A percentile compares a stretch with the other conserved stretches of the same genome.
Conservation (phyloP, 2,113 vertebrate species). For the Pseudois nayaur region DNA sequence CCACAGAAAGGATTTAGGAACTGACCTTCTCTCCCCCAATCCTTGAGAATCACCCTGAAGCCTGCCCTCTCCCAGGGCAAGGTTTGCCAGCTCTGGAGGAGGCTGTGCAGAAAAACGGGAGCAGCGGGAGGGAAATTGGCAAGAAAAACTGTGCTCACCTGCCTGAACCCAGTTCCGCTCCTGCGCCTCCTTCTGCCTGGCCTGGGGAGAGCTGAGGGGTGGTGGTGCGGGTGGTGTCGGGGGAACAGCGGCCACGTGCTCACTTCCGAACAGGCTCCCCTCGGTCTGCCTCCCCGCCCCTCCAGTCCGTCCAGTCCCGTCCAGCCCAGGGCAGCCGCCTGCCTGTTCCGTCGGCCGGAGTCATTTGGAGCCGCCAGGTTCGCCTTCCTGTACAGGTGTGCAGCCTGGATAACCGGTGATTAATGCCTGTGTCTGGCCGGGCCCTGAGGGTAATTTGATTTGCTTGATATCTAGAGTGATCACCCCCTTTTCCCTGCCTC, state of each 20-base stretch:
- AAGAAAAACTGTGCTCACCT: neutral
- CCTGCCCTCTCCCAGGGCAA: neutral
- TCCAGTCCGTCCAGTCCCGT: neutral
- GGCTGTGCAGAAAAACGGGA: neutral
- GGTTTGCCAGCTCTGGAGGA: neutral
- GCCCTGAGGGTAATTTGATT: constrained; percentile 70
- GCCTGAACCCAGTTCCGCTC: neutral
- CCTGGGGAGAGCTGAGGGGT: fast-evolving
- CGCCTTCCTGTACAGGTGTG: constrained; percentile 49
- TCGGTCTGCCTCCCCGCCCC: no score
- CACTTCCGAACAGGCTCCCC: neutral
- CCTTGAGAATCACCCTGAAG: neutral
- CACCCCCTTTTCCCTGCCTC: neutral
- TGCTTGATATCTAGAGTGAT: constrained; percentile 65
- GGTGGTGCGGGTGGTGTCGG: fast-evolving
- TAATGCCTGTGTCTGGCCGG: constrained; percentile 59
- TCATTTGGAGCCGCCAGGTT: neutral
- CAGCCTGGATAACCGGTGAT: constrained; percentile 65
- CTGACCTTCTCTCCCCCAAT: neutral
- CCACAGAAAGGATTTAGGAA: neutral
- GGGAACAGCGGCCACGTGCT: neutral
- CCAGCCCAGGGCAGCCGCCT: neutral
- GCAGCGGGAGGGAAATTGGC: neutral
- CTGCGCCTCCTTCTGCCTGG: neutral
- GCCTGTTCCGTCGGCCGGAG: neutral